These are phyloP conservation scores for Dryobotodes eremita DNA, from an alignment of 2,888 invertebrate genomes.

Conservation along the genomic window DNA sequence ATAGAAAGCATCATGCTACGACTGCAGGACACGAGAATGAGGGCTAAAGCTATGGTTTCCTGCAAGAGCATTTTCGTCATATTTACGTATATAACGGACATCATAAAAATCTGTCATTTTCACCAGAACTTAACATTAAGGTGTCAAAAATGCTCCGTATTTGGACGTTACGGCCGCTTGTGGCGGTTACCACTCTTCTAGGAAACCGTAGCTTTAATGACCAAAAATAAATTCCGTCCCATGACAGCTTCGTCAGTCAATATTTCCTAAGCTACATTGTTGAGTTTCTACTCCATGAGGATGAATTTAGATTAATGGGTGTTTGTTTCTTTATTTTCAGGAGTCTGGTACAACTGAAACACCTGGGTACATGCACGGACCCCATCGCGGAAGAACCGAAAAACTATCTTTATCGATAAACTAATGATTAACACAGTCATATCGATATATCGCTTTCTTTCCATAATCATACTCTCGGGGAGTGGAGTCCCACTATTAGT, in stretches of 20 bases:
- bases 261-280: background rate
- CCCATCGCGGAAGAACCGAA: constrained; percentile 96
- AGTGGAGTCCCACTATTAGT: constrained; percentile 77
- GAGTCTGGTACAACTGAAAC: constrained; percentile 94
- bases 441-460: constrained; percentile 76
- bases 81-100: no score
- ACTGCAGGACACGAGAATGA: background rate
- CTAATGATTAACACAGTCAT: constrained; percentile 72
- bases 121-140: no score
- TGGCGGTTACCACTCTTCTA: no score
- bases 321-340: constrained; percentile 75
- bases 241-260: background rate
- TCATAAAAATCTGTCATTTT: no score
- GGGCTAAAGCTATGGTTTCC: no score
- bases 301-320: background rate
- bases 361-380: constrained; percentile 96
- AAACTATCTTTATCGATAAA: constrained; percentile 95
- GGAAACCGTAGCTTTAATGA: no score
- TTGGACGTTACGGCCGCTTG: no score
- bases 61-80: no score
- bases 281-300: background rate
- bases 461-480: constrained; percentile 72
- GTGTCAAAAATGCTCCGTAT: no score
- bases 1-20: no score
- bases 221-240: background rate